Conservation (phyloP, 2,888 invertebrate genomes). For the Epistrophe grossulariae region DNA sequence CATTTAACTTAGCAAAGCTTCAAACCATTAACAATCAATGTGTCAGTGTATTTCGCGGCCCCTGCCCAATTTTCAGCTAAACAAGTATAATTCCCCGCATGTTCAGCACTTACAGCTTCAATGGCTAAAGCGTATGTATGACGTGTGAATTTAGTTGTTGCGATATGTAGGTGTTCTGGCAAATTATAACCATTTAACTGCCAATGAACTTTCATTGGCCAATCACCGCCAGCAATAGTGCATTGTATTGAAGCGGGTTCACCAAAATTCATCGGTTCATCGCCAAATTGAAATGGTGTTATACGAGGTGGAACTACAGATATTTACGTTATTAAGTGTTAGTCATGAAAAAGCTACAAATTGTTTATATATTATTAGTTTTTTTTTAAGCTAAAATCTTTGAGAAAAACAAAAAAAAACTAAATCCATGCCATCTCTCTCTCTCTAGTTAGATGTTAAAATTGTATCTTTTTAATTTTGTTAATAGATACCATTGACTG, state of each 20-base stretch:
- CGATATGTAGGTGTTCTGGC: slow-evolving; percentile 77
- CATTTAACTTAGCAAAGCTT: slow-evolving; percentile 74
- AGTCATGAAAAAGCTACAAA: slow-evolving; percentile 61
- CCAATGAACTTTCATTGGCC: slow-evolving; percentile 86
- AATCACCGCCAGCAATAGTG: slow-evolving; percentile 85
- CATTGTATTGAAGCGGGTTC: slow-evolving; percentile 88
- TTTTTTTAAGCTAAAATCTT: slow-evolving; percentile 30
- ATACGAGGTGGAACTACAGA: slow-evolving; percentile 89
- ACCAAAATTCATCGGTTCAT: slow-evolving; percentile 89
- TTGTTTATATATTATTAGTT: slow-evolving; percentile 8
- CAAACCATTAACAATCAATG: slow-evolving; percentile 87
- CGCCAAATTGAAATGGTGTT: slow-evolving; percentile 90
- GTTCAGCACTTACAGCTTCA: slow-evolving; percentile 86
- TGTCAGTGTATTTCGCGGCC: slow-evolving; percentile 84
- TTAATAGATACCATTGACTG: slow-evolving; percentile 85
- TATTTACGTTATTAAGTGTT: slow-evolving; percentile 27
- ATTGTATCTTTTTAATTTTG: slow-evolving; percentile 34
- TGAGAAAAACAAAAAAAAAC: slow-evolving; percentile 28
- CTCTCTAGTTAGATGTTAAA: slow-evolving; percentile 17
- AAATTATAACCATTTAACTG: slow-evolving; percentile 84
- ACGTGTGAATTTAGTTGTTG: slow-evolving; percentile 78
- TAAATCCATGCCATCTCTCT: slow-evolving; percentile 62
- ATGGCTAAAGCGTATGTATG: slow-evolving; percentile 81
- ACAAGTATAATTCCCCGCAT: slow-evolving; percentile 87
- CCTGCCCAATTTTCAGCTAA: slow-evolving; percentile 86